phyloP scores from a whole-genome alignment of 2,888 invertebrate genomes.

The Fragum fragum region DNA sequence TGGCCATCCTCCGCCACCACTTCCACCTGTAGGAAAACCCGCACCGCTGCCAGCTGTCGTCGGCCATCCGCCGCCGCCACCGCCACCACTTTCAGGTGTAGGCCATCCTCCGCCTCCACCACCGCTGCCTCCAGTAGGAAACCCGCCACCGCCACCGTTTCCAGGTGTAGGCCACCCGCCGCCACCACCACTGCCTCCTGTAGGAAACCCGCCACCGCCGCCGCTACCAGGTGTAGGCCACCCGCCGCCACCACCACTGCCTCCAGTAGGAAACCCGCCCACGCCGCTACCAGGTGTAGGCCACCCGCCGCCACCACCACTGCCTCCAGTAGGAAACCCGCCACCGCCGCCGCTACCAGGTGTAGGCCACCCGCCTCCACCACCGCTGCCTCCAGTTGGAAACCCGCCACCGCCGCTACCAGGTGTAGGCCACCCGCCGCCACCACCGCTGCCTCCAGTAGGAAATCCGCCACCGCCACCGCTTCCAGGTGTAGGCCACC shows the following conservation, averaged over 20 bases:
- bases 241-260: not conserved
- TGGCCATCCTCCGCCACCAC: not conserved
- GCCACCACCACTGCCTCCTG: not conserved
- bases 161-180: not conserved
- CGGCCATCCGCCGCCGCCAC: conserved; percentile 1
- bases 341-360: not conserved
- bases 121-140: not conserved
- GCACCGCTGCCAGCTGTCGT: not conserved
- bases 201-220: not conserved
- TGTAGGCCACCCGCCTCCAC: not conserved
- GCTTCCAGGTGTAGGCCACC: not conserved
- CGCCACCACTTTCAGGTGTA: not conserved
- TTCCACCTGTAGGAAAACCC: not conserved
- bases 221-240: not conserved
- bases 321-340: not conserved
- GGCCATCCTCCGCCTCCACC: not conserved
- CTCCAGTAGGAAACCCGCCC: not conserved
- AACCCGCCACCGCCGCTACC: conserved; percentile 5
- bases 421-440: not conserved
- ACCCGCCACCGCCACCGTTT: not conserved
- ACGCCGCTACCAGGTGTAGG: not conserved
- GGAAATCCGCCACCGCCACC: conserved; percentile 1
- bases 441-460: not conserved
- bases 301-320: not conserved
- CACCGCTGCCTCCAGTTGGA: not conserved